phyloP scores from a whole-genome alignment of 2,797 vertebrate species.

The Rallus crepitans region DNA sequence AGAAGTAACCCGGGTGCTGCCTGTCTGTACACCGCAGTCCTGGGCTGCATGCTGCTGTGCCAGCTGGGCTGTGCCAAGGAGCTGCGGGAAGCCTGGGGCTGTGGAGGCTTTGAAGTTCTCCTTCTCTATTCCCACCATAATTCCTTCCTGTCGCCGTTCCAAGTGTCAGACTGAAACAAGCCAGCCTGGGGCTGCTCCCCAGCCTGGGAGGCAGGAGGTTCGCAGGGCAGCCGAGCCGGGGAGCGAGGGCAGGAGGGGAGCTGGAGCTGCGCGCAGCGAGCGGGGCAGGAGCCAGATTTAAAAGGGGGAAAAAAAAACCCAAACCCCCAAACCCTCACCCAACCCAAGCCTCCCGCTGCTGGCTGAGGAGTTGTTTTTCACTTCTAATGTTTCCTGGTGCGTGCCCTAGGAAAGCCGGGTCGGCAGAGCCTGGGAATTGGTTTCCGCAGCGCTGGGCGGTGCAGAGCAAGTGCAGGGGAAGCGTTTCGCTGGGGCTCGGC shows the following conservation, averaged over 20 bases:
- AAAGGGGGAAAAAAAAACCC: background rate
- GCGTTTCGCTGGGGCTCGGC: background rate
- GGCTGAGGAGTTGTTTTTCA: constrained; percentile 55
- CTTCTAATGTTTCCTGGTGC: constrained; percentile 49
- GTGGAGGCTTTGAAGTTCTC: too few relatives aligned
- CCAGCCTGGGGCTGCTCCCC: background rate
- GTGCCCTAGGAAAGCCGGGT: background rate
- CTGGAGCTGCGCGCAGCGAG: background rate
- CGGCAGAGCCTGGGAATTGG: constrained; percentile 5
- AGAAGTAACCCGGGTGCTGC: background rate
- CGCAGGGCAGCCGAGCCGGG: background rate
- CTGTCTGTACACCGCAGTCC: background rate
- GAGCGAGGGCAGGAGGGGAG: background rate
- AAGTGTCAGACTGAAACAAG: too few relatives aligned
- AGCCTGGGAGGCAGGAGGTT: background rate
- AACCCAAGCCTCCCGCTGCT: background rate
- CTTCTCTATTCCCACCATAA: too few relatives aligned
- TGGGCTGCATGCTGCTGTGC: fast-evolving
- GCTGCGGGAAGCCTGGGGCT: background rate
- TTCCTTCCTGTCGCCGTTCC: too few relatives aligned
- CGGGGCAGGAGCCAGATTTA: background rate
- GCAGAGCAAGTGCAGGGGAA: constrained; percentile 1
- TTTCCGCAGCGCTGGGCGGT: background rate
- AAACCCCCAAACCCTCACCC: too few relatives aligned
- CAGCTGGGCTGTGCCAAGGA: background rate